A percentile compares a stretch with the other conserved stretches of the same genome.
Conservation (phyloP, 2,797 vertebrate species). For the Schizopygopsis malacanthus region DNA sequence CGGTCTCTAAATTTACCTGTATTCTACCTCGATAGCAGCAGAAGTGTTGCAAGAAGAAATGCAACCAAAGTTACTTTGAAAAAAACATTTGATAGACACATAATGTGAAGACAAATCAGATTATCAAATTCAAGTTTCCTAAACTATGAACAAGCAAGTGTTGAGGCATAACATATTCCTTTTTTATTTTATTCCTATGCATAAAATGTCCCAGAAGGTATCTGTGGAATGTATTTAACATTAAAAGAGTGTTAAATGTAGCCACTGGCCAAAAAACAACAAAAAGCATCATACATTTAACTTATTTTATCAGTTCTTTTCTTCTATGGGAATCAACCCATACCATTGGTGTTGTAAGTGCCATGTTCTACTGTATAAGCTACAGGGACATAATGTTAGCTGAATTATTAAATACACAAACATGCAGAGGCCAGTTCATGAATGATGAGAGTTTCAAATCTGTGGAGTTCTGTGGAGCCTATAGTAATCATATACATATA, state of each 20-base stretch:
- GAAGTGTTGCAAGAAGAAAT: background rate
- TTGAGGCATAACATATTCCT: background rate
- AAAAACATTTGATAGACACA: background rate
- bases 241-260: background rate
- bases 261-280: background rate
- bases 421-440: background rate
- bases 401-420: background rate
- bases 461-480: background rate
- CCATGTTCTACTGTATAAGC: background rate
- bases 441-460: background rate
- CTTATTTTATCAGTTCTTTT: background rate
- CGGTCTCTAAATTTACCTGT: background rate
- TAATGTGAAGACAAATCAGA: background rate
- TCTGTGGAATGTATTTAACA: background rate
- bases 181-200: too few species aligned
- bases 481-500: background rate
- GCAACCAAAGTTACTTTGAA: background rate
- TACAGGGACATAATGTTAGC: background rate
- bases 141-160: background rate
- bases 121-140: background rate
- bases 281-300: background rate
- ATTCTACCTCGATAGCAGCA: background rate
- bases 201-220: background rate
- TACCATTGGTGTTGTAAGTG: background rate
- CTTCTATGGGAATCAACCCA: background rate